These are phyloP conservation scores for Delphinus delphis DNA, from an alignment of 2,113 vertebrate genomes.

Conservation along the genomic window DNA sequence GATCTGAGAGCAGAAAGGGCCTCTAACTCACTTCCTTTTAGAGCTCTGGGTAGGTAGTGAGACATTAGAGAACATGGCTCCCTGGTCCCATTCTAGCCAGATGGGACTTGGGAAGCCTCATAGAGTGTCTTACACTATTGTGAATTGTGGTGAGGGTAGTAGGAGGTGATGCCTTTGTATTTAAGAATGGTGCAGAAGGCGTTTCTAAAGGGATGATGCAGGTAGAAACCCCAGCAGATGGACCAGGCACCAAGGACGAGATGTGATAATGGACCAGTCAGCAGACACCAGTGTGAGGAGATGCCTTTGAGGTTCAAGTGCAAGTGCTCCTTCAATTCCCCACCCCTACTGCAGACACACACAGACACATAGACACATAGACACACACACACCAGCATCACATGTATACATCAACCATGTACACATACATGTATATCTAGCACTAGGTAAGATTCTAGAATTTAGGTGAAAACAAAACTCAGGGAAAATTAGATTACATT, in stretches of 20 bases:
- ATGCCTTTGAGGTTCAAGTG: background rate
- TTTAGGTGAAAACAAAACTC: constrained; percentile 5
- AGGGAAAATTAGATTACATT: background rate
- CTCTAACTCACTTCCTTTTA: background rate
- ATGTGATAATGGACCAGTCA: background rate
- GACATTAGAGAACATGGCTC: background rate
- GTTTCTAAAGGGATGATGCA: background rate
- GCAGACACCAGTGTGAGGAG: background rate
- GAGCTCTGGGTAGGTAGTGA: background rate
- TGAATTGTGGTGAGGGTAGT: background rate
- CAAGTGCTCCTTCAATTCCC: background rate
- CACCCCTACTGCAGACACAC: background rate
- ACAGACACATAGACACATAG: background rate
- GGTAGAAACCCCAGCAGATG: background rate
- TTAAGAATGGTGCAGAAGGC: background rate
- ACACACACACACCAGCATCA: background rate
- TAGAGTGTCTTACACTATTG: background rate
- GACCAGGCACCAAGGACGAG: background rate
- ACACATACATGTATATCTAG: background rate
- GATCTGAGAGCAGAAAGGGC: background rate
- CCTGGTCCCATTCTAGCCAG: background rate
- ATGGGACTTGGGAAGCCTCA: background rate
- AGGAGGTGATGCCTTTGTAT: background rate
- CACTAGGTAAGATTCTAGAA: background rate
- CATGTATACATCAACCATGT: background rate